Conservation (phyloP, 2,888 invertebrate genomes). For the Caenorhabditis macrosperma region DNA sequence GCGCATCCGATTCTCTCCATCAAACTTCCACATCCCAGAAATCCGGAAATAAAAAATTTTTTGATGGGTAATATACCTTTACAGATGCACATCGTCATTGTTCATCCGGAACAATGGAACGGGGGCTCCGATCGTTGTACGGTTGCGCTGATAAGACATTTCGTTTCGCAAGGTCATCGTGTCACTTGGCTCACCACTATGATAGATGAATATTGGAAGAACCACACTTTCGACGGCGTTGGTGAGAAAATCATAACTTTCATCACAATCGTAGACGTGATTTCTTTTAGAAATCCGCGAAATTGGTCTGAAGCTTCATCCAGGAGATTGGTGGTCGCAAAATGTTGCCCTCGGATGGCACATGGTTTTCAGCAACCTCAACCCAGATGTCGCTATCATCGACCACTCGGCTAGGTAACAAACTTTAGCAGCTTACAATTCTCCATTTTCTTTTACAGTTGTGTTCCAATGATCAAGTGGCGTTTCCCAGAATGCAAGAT, state of each 20-base stretch:
- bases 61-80: neutral
- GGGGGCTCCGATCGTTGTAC: slow-evolving; percentile 80
- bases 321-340: slow-evolving; percentile 80
- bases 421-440: no score
- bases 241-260: slow-evolving; percentile 69
- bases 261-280: no score
- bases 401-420: slow-evolving; percentile 79
- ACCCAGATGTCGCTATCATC: slow-evolving; percentile 78
- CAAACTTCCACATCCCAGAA: slow-evolving; percentile 11
- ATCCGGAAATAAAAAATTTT: neutral
- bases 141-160: slow-evolving; percentile 78
- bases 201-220: slow-evolving; percentile 79
- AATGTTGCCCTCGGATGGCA: slow-evolving; percentile 79
- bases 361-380: slow-evolving; percentile 72
- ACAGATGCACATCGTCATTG: slow-evolving; percentile 79
- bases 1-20: slow-evolving; percentile 47
- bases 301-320: slow-evolving; percentile 75
- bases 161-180: slow-evolving; percentile 68
- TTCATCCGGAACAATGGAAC: slow-evolving; percentile 80
- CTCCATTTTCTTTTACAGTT: no score
- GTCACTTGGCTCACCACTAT: slow-evolving; percentile 80
- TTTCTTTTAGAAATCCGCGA: slow-evolving; percentile 75
- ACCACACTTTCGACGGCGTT: slow-evolving; percentile 76
- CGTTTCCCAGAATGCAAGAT: slow-evolving; percentile 77
- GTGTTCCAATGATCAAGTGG: slow-evolving; percentile 79